A percentile compares a stretch with the other conserved stretches of the same genome.
Evolutionary conservation across 2,888 invertebrate genomes (phyloP).

Genomic region (Stenoptilia bipunctidactyla): DNA sequence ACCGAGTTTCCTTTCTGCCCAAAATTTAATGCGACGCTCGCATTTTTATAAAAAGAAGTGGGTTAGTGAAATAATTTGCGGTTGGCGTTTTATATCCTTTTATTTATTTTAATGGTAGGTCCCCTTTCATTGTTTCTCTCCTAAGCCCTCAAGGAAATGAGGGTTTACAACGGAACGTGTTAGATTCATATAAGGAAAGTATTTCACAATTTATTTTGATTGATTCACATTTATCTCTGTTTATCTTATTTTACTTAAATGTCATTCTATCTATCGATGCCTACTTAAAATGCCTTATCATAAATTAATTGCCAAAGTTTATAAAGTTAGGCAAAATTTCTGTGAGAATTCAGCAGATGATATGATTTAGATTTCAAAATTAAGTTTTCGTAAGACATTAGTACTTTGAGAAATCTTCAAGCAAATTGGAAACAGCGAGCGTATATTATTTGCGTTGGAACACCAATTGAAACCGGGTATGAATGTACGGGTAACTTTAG

Average conservation of each 20-base stretch:
- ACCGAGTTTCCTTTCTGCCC: slow-evolving; percentile 71
- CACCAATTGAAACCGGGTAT: slow-evolving; percentile 15
- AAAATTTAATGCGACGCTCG: slow-evolving; percentile 71
- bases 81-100: slow-evolving; percentile 66
- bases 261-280: too few species aligned
- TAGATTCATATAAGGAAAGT: slow-evolving; percentile 15
- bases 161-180: slow-evolving; percentile 40
- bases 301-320: slow-evolving; percentile 55
- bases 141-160: slow-evolving; percentile 42
- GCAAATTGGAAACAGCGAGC: too few species aligned
- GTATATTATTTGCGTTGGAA: slow-evolving; percentile 11
- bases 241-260: too few species aligned
- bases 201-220: too few species aligned
- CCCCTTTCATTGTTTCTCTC: slow-evolving; percentile 59
- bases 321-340: slow-evolving; percentile 45
- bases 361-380: slow-evolving; percentile 25
- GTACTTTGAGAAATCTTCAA: too few species aligned
- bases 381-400: too few species aligned
- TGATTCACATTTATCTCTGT: too few species aligned
- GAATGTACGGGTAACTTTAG: slow-evolving; percentile 31
- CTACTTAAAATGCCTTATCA: slow-evolving; percentile 46
- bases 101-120: slow-evolving; percentile 70
- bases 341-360: slow-evolving; percentile 43
- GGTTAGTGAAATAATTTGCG: slow-evolving; percentile 70
- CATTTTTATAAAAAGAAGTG: slow-evolving; percentile 71